Evolutionary conservation across 2,797 vertebrate genomes (phyloP), one percentile per base, ranked within the genome.

Genomic region (Alcedo quadribrachys): DNA sequence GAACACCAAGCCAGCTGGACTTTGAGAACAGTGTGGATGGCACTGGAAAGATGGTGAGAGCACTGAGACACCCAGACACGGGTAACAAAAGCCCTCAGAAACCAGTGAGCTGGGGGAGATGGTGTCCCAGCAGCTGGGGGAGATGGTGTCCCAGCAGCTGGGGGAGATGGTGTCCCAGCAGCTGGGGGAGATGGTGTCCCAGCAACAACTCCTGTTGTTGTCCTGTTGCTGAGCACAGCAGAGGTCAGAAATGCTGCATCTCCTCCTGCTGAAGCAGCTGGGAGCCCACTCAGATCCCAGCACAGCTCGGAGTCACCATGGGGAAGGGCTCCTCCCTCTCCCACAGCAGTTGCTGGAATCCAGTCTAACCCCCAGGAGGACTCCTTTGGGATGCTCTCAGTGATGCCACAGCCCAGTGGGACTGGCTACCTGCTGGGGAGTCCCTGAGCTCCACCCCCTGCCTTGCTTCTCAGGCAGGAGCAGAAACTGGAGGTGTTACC

Each of bases 261-360:
- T 57, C 92, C 77, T 22, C 20, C 40, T 76, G 60, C 69, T 42
- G 43, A 32, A 48, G 55, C 81, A 79, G 77, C 63, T 30, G 14
- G 27, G 63, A 90, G 60, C 83, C 60, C 65, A 21, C 78, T 32
- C 46, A 53, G 55, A 70, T 20, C 75, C 55, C 11, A 21, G 42
- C 43, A 43, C 0, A 4, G 68, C 63, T 69, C 3, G 24, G 58
- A 71, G 42, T 28, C 0, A 2, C 66, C 2, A 0, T 45, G 16
- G 81, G 55, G 43, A 83, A 81, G 28, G 43, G 57, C 3, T 53
- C 54, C 66, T 50, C 46, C 40, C 74, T n/a, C 13, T 37, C 81
- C 69, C 69, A 42, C 28, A 71, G 80, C 76, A 45, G 58, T 10
- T 28, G 2, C 69, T 68, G 35, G 5, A 28, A 66, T 25, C 25